Conservation (phyloP, 2,797 vertebrate genomes). For the Notolepis coatsorum region DNA sequence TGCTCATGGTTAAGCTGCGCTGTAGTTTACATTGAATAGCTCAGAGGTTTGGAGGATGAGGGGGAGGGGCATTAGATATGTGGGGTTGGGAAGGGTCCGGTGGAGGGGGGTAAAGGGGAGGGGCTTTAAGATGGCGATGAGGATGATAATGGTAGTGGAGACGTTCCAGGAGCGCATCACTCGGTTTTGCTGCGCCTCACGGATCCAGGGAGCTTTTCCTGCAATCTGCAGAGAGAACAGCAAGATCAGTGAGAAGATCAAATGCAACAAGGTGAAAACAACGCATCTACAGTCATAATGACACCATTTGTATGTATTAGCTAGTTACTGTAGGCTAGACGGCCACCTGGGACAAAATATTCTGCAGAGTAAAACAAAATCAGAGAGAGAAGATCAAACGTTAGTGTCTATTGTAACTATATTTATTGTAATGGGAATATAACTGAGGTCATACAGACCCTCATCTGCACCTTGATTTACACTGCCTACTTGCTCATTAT, state of each 20-base stretch:
- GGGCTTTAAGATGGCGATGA: slow-evolving; percentile 47
- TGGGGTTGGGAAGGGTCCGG: neutral
- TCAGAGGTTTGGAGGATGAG: slow-evolving; percentile 59
- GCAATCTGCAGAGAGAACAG: slow-evolving; percentile 79
- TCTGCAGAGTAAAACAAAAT: too few species aligned
- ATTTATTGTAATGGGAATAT: too few species aligned
- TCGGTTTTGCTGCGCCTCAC: slow-evolving; percentile 87
- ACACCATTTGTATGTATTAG: neutral
- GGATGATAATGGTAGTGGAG: slow-evolving; percentile 23
- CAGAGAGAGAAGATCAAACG: too few species aligned
- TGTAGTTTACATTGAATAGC: slow-evolving; percentile 80
- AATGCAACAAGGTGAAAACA: neutral
- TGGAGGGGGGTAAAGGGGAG: slow-evolving; percentile 2
- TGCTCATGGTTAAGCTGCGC: slow-evolving; percentile 77
- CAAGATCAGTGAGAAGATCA: neutral
- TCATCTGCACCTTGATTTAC: too few species aligned
- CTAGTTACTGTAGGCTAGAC: too few species aligned
- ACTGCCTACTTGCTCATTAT: too few species aligned
- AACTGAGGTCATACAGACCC: too few species aligned
- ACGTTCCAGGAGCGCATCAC: slow-evolving; percentile 54
- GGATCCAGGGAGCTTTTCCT: slow-evolving; percentile 90
- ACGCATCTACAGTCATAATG: neutral
- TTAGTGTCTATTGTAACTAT: too few species aligned
- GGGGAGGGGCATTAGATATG: slow-evolving; percentile 41
- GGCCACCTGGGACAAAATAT: neutral